Base-by-base conservation (phyloP, 92 coral and sea anemone species). In the Ricordea florida region DNA sequence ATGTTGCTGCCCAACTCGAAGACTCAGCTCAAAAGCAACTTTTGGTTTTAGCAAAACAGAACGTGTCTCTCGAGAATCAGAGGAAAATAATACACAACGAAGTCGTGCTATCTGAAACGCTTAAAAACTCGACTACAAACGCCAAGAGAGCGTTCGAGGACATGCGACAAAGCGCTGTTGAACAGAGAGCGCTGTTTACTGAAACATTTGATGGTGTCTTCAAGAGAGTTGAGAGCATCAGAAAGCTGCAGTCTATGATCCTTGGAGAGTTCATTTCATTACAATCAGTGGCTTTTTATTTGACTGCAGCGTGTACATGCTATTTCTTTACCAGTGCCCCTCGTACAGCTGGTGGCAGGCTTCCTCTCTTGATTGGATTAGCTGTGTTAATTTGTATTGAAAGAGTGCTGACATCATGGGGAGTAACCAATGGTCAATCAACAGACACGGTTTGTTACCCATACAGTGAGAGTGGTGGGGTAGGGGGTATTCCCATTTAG, bases 281-380 rank as follows among this genome's bases (percentile, higher is more conserved):
- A 16, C 97, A 91, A 58, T 87, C 97, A 10, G 72, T 91, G 13
- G 97, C 93, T 29, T 91, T 91, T 49, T 88, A 91, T 49, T 79
- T 91, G 49, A 87, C 83, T 1, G 85, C 97, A 0, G 79, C 83
- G 5, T 83, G 88, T 78, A 88, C 78, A 6, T 87, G 97, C 55
- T 91, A 91, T 75, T 73, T 91, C 45, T 72, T 91, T 56, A 91
- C 97, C 17, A 91, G 97, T 48, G 65, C 93, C 8, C 97, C 97
- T 0, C 75, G 97, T 28, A 91, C 97, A 22, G 87, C 97, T 1
- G 79, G 71, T 7, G 97, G 92, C 24, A 78, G 97, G 52, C 77
- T 91, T 21, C 74, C 79, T 21, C 78, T 91, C 36, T 91, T 91
- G 29, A 49, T 71, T 41, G 88, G 80, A 3, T 64, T 91, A 53